Percentiles rank a stretch among this genome's conserved stretches.
phyloP scores from a whole-genome alignment of 1,140 invertebrate species.

The Tribolium castaneum region DNA sequence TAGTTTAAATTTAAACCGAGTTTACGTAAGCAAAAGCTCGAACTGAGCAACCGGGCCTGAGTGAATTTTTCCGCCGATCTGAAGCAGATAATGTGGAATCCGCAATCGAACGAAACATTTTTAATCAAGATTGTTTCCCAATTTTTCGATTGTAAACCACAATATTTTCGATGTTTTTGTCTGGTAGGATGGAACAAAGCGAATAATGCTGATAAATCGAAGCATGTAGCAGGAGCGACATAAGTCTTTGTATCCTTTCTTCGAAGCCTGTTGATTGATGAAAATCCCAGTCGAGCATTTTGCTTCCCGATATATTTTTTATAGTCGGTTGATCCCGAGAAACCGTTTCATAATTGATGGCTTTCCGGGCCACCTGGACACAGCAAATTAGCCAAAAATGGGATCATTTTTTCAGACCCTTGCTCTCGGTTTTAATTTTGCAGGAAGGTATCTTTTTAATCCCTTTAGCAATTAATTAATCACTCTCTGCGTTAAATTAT shows the following conservation, averaged over 20 bases:
- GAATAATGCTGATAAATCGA: constrained; percentile 31
- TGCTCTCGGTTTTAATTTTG: constrained; percentile 16
- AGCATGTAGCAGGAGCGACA: constrained; percentile 10
- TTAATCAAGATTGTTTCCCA: background rate
- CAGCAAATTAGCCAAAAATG: background rate
- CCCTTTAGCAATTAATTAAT: constrained; percentile 17
- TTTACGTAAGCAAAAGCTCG: too few species aligned
- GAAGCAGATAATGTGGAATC: background rate
- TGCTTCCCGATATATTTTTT: constrained; percentile 27
- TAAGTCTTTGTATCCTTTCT: constrained; percentile 29
- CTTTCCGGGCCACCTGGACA: background rate
- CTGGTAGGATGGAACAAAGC: background rate
- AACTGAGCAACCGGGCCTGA: too few species aligned
- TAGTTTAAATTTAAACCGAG: too few species aligned
- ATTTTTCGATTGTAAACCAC: background rate
- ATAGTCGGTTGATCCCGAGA: background rate
- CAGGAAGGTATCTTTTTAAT: background rate
- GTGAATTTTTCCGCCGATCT: too few species aligned
- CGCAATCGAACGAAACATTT: background rate
- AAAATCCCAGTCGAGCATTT: constrained; percentile 23
- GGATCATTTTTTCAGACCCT: too few species aligned
- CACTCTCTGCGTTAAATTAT: constrained; percentile 13
- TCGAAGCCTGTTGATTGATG: constrained; percentile 9
- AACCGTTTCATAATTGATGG: background rate
- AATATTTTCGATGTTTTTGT: background rate